These are phyloP conservation scores for Lymantria monacha DNA, from an alignment of 2,888 invertebrate species.

Conservation along the genomic window DNA sequence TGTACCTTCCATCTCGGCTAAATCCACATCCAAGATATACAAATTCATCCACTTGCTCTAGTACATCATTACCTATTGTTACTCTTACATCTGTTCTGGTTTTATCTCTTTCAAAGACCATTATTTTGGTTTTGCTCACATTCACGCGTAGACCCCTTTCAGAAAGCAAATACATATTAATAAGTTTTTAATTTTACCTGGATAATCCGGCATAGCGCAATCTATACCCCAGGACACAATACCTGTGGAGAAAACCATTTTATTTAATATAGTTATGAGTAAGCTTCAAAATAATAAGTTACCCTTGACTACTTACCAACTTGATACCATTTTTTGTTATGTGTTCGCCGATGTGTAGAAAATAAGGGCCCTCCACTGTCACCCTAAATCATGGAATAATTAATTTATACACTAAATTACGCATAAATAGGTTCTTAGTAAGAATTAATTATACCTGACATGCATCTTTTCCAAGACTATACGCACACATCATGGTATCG, in stretches of 20 bases:
- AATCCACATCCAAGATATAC: too few relatives aligned
- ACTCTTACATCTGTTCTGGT: too few relatives aligned
- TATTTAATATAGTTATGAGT: too few relatives aligned
- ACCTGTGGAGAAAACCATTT: slow-evolving; percentile 58
- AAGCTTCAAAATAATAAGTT: too few relatives aligned
- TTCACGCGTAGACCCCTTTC: too few relatives aligned
- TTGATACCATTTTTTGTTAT: slow-evolving; percentile 77
- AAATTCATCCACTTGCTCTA: too few relatives aligned
- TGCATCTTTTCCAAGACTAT: slow-evolving; percentile 81
- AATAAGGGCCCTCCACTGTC: slow-evolving; percentile 86
- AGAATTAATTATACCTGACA: slow-evolving; percentile 78
- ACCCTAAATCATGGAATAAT: slow-evolving; percentile 66
- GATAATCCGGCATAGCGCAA: slow-evolving; percentile 82
- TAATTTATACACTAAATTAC: too few relatives aligned
- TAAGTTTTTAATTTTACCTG: slow-evolving; percentile 52
- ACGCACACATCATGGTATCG: slow-evolving; percentile 83
- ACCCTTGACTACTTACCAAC: slow-evolving; percentile 71
- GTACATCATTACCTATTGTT: too few relatives aligned
- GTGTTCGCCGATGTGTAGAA: slow-evolving; percentile 63
- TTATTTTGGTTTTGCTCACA: too few relatives aligned
- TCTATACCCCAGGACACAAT: slow-evolving; percentile 87
- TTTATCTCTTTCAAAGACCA: too few relatives aligned
- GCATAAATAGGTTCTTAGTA: too few relatives aligned
- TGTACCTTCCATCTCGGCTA: too few relatives aligned
- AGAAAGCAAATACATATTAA: neutral